phyloP scores from a whole-genome alignment of 2,113 vertebrate species.

The Heterochromis multidens region DNA sequence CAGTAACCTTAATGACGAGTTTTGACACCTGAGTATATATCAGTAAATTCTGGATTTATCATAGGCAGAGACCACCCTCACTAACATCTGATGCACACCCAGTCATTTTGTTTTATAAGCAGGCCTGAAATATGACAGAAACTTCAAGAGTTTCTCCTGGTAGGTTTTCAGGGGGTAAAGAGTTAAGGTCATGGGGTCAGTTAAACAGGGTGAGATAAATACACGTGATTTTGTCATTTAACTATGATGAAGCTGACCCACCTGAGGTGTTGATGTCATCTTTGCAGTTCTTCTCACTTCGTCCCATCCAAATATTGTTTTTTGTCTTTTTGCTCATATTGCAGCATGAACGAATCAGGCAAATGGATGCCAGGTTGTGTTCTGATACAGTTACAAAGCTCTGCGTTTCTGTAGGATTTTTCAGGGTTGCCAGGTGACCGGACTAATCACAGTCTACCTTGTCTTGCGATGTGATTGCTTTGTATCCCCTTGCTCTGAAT shows the following conservation, averaged over 20 bases:
- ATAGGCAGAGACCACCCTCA: too few relatives aligned
- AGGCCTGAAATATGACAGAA: too few relatives aligned
- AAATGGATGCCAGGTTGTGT: neutral
- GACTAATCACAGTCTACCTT: neutral
- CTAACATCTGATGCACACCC: too few relatives aligned
- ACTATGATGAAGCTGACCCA: neutral
- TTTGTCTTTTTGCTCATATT: neutral
- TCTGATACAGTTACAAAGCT: neutral
- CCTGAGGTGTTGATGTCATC: neutral
- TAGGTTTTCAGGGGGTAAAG: too few relatives aligned
- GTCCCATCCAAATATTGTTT: neutral
- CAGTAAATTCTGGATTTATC: too few relatives aligned
- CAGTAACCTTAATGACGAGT: too few relatives aligned
- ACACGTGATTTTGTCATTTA: neutral
- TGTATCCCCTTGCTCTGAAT: neutral
- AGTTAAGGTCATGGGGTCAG: neutral
- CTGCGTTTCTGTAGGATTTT: neutral
- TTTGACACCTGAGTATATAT: too few relatives aligned
- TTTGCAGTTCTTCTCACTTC: neutral
- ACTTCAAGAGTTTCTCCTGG: too few relatives aligned
- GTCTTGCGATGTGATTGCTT: neutral
- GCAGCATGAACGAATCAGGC: neutral
- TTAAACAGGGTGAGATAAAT: neutral
- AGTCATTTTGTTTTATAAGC: too few relatives aligned
- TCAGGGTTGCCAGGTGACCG: neutral